phyloP scores from a whole-genome alignment of 2,113 vertebrate genomes.

The Stegostoma tigrinum region DNA sequence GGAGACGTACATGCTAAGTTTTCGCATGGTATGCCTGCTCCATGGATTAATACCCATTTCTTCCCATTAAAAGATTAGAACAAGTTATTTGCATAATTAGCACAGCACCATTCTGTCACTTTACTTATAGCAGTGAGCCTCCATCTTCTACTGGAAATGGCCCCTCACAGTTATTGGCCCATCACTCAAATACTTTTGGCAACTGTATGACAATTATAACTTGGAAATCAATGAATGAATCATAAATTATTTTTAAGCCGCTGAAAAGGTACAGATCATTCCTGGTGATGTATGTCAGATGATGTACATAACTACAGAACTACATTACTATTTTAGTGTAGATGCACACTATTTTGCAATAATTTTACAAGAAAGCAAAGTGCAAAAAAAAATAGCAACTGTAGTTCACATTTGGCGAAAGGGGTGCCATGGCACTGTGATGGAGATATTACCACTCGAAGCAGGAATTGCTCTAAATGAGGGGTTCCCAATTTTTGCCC shows the following conservation, averaged over 20 bases:
- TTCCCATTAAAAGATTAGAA: neutral
- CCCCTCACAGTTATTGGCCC: neutral
- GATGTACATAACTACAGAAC: neutral
- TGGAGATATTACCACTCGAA: neutral
- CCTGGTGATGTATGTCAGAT: neutral
- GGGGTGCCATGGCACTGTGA: neutral
- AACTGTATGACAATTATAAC: neutral
- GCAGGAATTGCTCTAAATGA: neutral
- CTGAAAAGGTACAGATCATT: neutral
- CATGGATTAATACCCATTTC: neutral
- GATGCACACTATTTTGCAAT: neutral
- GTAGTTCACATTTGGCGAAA: neutral
- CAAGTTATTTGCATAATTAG: neutral
- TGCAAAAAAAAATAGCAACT: too few species aligned
- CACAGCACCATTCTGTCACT: neutral
- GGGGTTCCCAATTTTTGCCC: neutral
- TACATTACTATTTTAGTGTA: neutral
- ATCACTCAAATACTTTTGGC: neutral
- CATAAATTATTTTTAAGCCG: neutral
- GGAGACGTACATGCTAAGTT: neutral
- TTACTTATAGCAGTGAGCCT: neutral
- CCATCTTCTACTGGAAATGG: neutral
- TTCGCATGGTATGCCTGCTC: neutral
- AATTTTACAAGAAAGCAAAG: neutral
- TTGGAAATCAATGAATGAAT: neutral